These are phyloP conservation scores for Ypsolopha scabrella DNA, from an alignment of 2,888 invertebrate species.

Conservation along the genomic window DNA sequence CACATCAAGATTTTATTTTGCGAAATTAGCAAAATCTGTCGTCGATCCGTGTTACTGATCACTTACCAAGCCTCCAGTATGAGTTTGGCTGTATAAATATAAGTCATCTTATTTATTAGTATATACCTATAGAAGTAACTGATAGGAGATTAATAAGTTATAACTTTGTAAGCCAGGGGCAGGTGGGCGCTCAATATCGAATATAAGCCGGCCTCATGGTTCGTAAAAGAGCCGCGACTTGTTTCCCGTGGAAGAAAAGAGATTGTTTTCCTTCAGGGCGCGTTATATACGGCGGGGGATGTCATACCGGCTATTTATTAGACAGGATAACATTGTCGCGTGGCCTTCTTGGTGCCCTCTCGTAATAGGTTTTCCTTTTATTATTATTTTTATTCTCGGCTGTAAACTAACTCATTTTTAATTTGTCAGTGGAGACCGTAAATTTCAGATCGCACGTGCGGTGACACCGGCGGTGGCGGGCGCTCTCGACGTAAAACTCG, in stretches of 20 bases:
- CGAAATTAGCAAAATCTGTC: too few relatives aligned
- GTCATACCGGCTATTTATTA: conserved; percentile 62
- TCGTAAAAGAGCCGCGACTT: conserved; percentile 53
- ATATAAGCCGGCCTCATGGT: conserved; percentile 29
- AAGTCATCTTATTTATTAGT: too few relatives aligned
- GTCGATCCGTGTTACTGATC: too few relatives aligned
- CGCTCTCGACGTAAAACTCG: not conserved
- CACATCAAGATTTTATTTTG: too few relatives aligned
- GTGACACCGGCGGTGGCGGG: not conserved
- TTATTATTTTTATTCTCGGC: conserved; percentile 52
- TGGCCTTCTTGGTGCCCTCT: conserved; percentile 25
- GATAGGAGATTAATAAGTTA: too few relatives aligned
- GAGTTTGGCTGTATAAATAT: too few relatives aligned
- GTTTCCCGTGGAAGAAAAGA: conserved; percentile 44
- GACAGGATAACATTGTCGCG: conserved; percentile 59
- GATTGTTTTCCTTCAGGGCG: conserved; percentile 51
- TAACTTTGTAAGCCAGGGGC: not conserved
- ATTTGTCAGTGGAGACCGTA: conserved; percentile 57
- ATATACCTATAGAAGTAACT: too few relatives aligned
- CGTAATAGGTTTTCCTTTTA: conserved; percentile 53
- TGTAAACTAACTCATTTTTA: conserved; percentile 65
- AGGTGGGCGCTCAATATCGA: not conserved
- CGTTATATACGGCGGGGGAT: conserved; percentile 37
- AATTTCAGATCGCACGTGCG: conserved; percentile 45
- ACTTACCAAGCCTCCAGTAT: too few relatives aligned